Base-by-base conservation (phyloP, 2,797 vertebrate species). In the Chelonia mydas region DNA sequence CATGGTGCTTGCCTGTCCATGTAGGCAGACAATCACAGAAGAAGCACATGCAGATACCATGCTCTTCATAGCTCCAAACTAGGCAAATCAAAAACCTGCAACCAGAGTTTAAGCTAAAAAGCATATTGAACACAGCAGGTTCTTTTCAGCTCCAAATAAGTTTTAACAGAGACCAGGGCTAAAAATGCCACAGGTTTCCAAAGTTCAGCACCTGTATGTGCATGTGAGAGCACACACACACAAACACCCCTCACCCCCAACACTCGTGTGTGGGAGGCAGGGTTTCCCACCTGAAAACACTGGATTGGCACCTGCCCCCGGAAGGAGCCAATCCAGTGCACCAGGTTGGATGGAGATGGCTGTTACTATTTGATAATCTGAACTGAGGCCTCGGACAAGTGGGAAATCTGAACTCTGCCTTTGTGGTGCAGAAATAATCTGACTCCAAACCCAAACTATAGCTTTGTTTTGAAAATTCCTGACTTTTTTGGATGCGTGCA, bases 101-200 rank as follows among this genome's bases (percentile, higher is more conserved):
- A n/a, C 0, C 0, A 3, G 37, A 16, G 10, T 50, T 28, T 23
- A 3, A 41, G 13, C 27, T 77, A 27, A 55, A 65, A 31, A 1
- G 31, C 11, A 11, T 16, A 0, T 5, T 23, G 5, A 51, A 15
- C 1, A 23, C 68, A 76, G 49, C 76, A 3, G 31, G 25, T 11
- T 13, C 49, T 2, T 0, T 1, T 1, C 5, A 0, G 17, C 2
- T 3, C 23, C 50, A 1, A 0, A 1, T 0, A 10, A 59, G 37
- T 49, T 25, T 0, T 41, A 45, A 47, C 87, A 28, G 50, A 50
- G 74, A 57, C 54, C 9, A 21, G 23, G 10, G 86, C 65, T n/a
- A 10, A 1, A 57, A 59, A 59, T 13, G 27, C 28, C 57, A 31
- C 57, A 21, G 59, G 10, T 76, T 1, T 11, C 81, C 37, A 7